Percentiles rank a stretch among this genome's conserved stretches.
These are phyloP conservation scores for Allochrocebus solatus DNA, from an alignment of 2,797 vertebrate species.

Conservation along the genomic window DNA sequence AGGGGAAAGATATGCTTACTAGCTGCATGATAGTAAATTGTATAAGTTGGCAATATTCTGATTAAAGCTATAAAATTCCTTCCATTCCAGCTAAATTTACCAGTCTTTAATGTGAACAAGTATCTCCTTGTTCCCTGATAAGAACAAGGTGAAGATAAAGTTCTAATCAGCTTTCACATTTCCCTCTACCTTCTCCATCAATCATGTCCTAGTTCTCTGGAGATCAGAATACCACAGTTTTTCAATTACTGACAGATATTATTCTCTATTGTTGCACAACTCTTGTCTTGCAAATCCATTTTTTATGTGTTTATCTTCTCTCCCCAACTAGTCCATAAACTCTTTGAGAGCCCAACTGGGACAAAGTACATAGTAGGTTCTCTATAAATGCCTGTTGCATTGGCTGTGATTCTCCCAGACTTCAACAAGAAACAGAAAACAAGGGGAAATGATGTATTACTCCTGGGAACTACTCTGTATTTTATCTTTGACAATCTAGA, in stretches of 20 bases:
- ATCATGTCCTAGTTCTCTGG: slow-evolving; percentile 1
- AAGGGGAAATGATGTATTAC: neutral
- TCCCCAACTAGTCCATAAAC: neutral
- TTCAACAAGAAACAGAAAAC: neutral
- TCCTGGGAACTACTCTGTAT: neutral
- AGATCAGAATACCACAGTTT: neutral
- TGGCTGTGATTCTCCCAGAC: neutral
- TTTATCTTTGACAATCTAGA: neutral
- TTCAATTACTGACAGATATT: slow-evolving; percentile 35
- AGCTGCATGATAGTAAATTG: neutral
- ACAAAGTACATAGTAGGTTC: neutral
- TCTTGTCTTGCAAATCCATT: neutral
- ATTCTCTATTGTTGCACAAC: neutral
- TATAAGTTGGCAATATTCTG: slow-evolving; percentile 17
- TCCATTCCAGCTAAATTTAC: slow-evolving; percentile 21
- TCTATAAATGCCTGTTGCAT: neutral
- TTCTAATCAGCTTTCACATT: slow-evolving; percentile 52
- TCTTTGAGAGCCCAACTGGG: neutral
- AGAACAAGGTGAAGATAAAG: slow-evolving; percentile 72
- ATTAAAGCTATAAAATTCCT: slow-evolving; percentile 29
- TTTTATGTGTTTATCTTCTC: neutral
- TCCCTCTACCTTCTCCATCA: slow-evolving; percentile 17
- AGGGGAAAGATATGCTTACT: neutral
- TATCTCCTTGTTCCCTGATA: slow-evolving; percentile 57
- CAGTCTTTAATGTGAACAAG: slow-evolving; percentile 62